Evolutionary conservation across 2,113 vertebrate species (phyloP).

Genomic region (Oplegnathus fasciatus): DNA sequence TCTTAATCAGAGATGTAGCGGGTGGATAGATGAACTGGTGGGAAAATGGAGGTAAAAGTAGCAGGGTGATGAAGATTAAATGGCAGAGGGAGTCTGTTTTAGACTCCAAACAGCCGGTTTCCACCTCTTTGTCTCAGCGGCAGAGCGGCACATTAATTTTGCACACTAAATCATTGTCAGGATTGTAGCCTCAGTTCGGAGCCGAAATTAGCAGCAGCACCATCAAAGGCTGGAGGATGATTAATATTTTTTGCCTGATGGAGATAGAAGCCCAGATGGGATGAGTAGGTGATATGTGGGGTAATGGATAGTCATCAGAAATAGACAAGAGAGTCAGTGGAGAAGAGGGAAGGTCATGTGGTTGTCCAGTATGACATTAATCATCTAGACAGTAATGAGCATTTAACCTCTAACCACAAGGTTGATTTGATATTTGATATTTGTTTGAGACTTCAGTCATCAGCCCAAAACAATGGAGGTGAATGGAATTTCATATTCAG

Average conservation of each 20-base stretch:
- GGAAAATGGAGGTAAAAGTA: background rate
- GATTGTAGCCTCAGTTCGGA: slow-evolving; percentile 17
- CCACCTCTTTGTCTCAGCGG: slow-evolving; percentile 32
- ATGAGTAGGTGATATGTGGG: slow-evolving; percentile 22
- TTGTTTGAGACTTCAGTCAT: background rate
- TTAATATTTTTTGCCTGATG: slow-evolving; percentile 49
- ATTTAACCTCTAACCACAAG: background rate
- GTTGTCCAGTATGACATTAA: slow-evolving; percentile 28
- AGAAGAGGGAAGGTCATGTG: slow-evolving; percentile 13
- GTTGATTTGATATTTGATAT: too few relatives aligned
- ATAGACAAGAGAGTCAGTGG: slow-evolving; percentile 23
- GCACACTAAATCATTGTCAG: slow-evolving; percentile 53
- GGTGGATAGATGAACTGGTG: slow-evolving; percentile 24
- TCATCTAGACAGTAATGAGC: slow-evolving; percentile 17
- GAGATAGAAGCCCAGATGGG: slow-evolving; percentile 42
- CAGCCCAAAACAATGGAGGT: background rate
- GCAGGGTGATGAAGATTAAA: slow-evolving; percentile 29
- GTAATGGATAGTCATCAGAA: slow-evolving; percentile 41
- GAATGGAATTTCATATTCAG: background rate
- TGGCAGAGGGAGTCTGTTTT: slow-evolving; percentile 29
- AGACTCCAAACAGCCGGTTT: slow-evolving; percentile 37
- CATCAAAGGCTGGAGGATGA: slow-evolving; percentile 57
- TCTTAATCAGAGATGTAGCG: slow-evolving; percentile 23
- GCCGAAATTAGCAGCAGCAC: slow-evolving; percentile 66
- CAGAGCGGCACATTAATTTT: slow-evolving; percentile 50